Conservation (phyloP, 2,113 vertebrate genomes). For the Semicossyphus pulcher region DNA sequence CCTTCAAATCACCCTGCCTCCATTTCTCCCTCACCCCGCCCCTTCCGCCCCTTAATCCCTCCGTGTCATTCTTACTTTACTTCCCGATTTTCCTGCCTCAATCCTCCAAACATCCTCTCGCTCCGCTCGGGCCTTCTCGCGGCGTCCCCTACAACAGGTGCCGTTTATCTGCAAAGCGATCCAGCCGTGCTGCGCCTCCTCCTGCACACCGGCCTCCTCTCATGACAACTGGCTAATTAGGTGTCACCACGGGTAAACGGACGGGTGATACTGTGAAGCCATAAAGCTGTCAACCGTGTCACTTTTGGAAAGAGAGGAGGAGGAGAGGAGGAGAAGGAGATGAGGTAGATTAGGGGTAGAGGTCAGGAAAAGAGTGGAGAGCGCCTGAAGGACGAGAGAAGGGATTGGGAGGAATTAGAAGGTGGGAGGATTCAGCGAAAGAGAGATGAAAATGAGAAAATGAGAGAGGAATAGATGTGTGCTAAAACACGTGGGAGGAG, state of each 20-base stretch:
- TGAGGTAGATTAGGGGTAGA: conserved; percentile 53
- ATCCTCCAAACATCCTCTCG: conserved; percentile 2
- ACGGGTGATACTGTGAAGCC: conserved; percentile 51
- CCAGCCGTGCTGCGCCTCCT: conserved; percentile 21
- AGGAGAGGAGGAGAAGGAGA: conserved; percentile 29
- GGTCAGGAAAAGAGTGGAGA: conserved; percentile 52
- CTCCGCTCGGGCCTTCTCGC: conserved; percentile 16
- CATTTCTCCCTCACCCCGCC: neutral
- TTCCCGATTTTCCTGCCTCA: conserved; percentile 34
- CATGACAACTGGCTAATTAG: conserved; percentile 74
- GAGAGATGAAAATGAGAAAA: conserved; percentile 53
- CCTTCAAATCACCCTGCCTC: conserved; percentile 40
- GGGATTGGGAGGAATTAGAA: conserved; percentile 49
- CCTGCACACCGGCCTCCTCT: conserved; percentile 36
- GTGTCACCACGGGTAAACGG: conserved; percentile 56
- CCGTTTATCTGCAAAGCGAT: conserved; percentile 61
- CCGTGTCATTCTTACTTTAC: conserved; percentile 52
- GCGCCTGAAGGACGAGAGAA: conserved; percentile 36
- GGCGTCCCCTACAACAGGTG: conserved; percentile 43
- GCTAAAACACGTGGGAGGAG: neutral
- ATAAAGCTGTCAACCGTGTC: conserved; percentile 60
- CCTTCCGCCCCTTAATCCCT: conserved; percentile 54
- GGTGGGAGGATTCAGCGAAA: conserved; percentile 10
- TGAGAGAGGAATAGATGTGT: conserved; percentile 40
- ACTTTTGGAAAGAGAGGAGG: conserved; percentile 42